These are phyloP conservation scores for Geophilus truncorum DNA, from an alignment of 2,888 invertebrate genomes.

Conservation along the genomic window DNA sequence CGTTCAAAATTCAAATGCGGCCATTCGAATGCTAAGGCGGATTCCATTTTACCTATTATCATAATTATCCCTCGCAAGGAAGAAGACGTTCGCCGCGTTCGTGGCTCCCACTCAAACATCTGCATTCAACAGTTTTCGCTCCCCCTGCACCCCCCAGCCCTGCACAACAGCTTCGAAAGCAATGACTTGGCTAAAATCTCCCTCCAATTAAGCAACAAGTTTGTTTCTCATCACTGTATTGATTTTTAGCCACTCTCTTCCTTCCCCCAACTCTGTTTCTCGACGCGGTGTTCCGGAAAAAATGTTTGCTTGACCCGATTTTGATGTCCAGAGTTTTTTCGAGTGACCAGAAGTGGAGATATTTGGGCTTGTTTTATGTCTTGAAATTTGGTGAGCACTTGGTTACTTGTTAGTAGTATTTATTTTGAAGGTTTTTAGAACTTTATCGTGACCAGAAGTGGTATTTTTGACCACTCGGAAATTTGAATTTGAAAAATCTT, in stretches of 20 bases:
- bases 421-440: no score
- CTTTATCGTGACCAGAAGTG: no score
- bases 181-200: neutral
- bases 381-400: no score
- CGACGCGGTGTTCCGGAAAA: no score
- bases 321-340: no score
- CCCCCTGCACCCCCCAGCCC: neutral
- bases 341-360: no score
- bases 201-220: neutral
- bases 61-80: slow-evolving; percentile 3
- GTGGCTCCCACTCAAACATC: slow-evolving; percentile 2
- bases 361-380: no score
- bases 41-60: slow-evolving; percentile 2
- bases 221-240: neutral
- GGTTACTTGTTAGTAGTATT: no score
- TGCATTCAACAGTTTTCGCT: neutral
- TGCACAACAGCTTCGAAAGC: neutral
- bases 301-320: no score
- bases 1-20: neutral
- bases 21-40: slow-evolving; percentile 4
- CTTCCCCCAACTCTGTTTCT: no score
- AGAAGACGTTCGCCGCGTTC: neutral
- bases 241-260: neutral
- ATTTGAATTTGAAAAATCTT: no score
- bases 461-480: no score